phyloP scores from a whole-genome alignment of 1,140 invertebrate genomes.

The Aphaenogaster floridana region DNA sequence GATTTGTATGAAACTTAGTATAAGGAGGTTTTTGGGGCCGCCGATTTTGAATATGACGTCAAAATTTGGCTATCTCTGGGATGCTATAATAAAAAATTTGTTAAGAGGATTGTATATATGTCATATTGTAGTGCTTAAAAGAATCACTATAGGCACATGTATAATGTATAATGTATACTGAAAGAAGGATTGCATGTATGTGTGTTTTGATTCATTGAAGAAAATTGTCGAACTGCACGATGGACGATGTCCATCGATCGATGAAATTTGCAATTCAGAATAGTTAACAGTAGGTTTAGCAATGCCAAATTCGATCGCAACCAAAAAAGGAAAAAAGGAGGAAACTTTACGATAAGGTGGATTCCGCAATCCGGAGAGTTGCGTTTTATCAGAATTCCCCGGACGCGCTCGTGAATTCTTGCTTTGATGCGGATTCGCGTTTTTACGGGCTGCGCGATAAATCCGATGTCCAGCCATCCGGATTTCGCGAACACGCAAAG shows the following conservation, averaged over 20 bases:
- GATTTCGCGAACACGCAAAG: slow-evolving; percentile 32
- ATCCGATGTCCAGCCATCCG: slow-evolving; percentile 40
- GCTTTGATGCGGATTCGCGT: slow-evolving; percentile 57
- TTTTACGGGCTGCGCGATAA: slow-evolving; percentile 51
- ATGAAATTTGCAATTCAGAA: slow-evolving; percentile 49
- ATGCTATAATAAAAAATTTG: not conserved
- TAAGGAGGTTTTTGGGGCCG: no score
- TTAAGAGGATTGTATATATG: not conserved
- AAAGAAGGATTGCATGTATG: no score
- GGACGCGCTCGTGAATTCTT: slow-evolving; percentile 50
- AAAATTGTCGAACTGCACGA: slow-evolving; percentile 12
- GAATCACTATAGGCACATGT: not conserved
- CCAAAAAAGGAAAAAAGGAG: slow-evolving; percentile 6
- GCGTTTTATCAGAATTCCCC: slow-evolving; percentile 49
- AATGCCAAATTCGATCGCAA: slow-evolving; percentile 5
- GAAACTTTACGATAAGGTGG: slow-evolving; percentile 51
- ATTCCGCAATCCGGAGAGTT: slow-evolving; percentile 31
- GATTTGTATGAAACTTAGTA: no score
- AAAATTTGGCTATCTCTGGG: no score
- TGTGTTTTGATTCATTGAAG: slow-evolving; percentile 11
- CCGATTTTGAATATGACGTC: no score
- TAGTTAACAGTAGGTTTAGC: slow-evolving; percentile 28
- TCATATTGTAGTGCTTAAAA: no score
- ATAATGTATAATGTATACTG: no score
- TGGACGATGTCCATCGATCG: slow-evolving; percentile 11